Base-by-base conservation (phyloP, 2,113 vertebrate species). In the Tupaia chinensis region DNA sequence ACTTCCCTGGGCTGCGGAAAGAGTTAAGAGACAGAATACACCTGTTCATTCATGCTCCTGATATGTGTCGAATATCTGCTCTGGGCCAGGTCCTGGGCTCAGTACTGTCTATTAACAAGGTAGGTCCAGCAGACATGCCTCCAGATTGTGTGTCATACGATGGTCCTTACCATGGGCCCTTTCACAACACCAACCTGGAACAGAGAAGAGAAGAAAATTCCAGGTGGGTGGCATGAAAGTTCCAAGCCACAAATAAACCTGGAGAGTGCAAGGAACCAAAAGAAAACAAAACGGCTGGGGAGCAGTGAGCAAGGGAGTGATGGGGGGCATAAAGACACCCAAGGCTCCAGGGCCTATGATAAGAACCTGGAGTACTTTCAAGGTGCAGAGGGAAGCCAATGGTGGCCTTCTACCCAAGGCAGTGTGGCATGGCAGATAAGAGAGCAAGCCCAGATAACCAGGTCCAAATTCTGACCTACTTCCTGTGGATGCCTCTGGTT, bases 401-500 rank as follows among this genome's bases (percentile, higher is more conserved):
- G n/a, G 9, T 0, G 0, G 10, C 19, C 54, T 53, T 25, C 53
- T 32, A 9, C 16, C 61, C 7, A 22, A n/a, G 10, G 29, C 1
- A 17, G 53, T 11, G 44, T 8, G 22, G 14, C 0, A 0, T 1
- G 19, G 56, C 44, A 56, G 25, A 60, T 13, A 44, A 13, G 44
- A 94, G 14, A 88, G 20, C 23, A 61, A 72, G 29, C 70, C 87
- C 85, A 73, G 44, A 23, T n/a, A 0, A 34, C 4, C 61, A 22
- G 25, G 56, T n/a, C 65, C 56, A n/a, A 61, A 78, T 61, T 13
- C 73, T 0, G 17, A 22, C 81, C 79, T 63, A 15, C 68, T 56
- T 80, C 63, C 84, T 60, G 53, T 25, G 27, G 27, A 29, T 16
- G 15, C 34, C 56, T 53, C 63, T 63, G 63, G 32, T 53, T 65